Evolutionary conservation across 2,888 invertebrate species (phyloP).

Genomic region (Machimus rusticus): DNA sequence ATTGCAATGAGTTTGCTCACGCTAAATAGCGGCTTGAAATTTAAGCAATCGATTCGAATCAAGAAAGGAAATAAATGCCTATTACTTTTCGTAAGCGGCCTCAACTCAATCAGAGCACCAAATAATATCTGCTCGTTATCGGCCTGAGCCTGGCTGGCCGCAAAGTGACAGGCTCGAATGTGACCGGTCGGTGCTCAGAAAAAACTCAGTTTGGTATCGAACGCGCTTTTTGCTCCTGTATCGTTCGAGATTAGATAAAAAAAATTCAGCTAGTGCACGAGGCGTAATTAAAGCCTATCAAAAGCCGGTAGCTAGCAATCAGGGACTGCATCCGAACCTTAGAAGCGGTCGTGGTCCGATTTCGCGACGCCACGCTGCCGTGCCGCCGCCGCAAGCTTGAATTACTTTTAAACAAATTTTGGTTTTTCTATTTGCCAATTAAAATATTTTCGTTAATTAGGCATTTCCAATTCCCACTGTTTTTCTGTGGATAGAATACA

Average conservation of each 20-base stretch:
- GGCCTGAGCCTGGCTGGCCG: not conserved
- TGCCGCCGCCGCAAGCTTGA: not conserved
- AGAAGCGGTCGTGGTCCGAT: not conserved
- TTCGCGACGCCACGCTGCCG: too few relatives aligned
- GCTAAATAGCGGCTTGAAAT: not conserved
- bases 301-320: not conserved
- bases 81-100: conserved; percentile 1
- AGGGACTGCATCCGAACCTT: not conserved
- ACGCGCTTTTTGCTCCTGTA: not conserved
- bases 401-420: conserved; percentile 43
- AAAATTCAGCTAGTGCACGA: not conserved
- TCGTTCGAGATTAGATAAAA: not conserved
- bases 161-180: conserved; percentile 4
- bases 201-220: not conserved
- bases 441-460: conserved; percentile 43
- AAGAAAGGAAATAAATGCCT: conserved; percentile 4
- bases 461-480: not conserved
- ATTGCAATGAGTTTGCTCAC: not conserved
- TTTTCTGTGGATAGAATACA: not conserved
- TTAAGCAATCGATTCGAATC: not conserved
- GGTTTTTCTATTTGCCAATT: conserved; percentile 41
- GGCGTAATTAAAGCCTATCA: conserved; percentile 1
- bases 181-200: not conserved
- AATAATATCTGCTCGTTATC: not conserved
- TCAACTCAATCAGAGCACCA: not conserved